Conservation (phyloP, 2,888 invertebrate species). For the Artemia sinica region DNA sequence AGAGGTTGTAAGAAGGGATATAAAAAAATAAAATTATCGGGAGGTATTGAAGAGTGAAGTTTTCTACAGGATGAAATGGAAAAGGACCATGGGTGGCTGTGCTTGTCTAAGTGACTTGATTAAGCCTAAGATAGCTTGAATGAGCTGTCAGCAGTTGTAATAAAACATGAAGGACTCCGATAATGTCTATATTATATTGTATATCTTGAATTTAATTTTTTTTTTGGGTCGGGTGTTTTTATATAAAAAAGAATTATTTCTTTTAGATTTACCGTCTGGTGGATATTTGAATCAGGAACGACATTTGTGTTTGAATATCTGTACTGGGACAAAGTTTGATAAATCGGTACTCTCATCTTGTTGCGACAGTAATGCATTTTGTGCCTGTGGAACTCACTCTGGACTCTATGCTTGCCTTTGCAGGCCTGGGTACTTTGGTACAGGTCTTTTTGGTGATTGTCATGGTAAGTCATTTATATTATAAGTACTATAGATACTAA, state of each 20-base stretch:
- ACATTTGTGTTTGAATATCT: slow-evolving; percentile 39
- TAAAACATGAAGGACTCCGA: background rate
- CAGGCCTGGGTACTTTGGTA: slow-evolving; percentile 45
- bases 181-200: too few relatives aligned
- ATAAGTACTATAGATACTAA: too few relatives aligned
- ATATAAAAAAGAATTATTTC: slow-evolving; percentile 17
- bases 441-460: slow-evolving; percentile 42
- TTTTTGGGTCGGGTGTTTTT: background rate
- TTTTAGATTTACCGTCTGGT: slow-evolving; percentile 43
- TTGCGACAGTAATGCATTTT: slow-evolving; percentile 43
- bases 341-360: slow-evolving; percentile 31
- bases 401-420: slow-evolving; percentile 52
- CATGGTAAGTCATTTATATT: slow-evolving; percentile 35
- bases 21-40: too few relatives aligned
- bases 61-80: too few relatives aligned
- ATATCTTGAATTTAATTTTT: too few relatives aligned
- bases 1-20: too few relatives aligned
- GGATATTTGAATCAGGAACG: slow-evolving; percentile 38
- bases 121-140: too few relatives aligned
- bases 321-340: slow-evolving; percentile 29
- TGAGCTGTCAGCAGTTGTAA: too few relatives aligned
- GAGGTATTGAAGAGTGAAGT: too few relatives aligned
- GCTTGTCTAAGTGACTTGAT: too few relatives aligned
- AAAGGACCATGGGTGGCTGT: too few relatives aligned
- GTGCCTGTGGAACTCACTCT: slow-evolving; percentile 47